Evolutionary conservation across 2,113 vertebrate species (phyloP), one percentile per base, ranked within the genome.

Genomic region (Castor canadensis): DNA sequence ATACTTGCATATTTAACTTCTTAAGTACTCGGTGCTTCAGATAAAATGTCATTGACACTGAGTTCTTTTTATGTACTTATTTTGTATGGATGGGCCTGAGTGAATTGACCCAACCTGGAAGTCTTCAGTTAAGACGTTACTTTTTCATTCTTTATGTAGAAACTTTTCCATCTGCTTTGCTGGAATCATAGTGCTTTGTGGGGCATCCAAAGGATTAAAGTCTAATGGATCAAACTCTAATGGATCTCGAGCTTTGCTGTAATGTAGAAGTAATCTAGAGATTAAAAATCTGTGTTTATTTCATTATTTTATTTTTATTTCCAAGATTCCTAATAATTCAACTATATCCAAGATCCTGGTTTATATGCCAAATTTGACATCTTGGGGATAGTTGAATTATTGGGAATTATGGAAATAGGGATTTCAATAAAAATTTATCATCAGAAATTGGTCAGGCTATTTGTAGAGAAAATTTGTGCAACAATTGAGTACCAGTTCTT

Each of bases 351-450:
- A n/a, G n/a, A n/a, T n/a, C n/a, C n/a, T n/a, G n/a, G n/a, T n/a
- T n/a, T n/a, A n/a, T n/a, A n/a, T n/a, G n/a, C n/a, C n/a, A n/a
- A n/a, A n/a, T n/a, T n/a, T n/a, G n/a, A n/a, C 62, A 56, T 10
- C 15, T 71, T 73, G 8, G 6, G 1, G 40, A 64, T 52, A 89
- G 54, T 60, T 54, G 40, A 67, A 79, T 72, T 58, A 76, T 35
- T 83, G 22, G 40, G 88, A 92, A 92, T 66, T 82, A 52, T 54
- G 56, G 32, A 69, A 30, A 0, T 77, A 87, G 30, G 32, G 30
- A 54, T 95, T 90, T 92, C 81, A 73, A 4, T 77, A 72, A 84
- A 87, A 90, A 90, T 56, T 28, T 22, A 58, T 6, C n/a, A 75
- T 71, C 22, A 64, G 83, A 56, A 66, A 96, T 52, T 35, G 82